A percentile compares a stretch with the other conserved stretches of the same genome.
Conservation (phyloP, 1,140 invertebrate genomes). For the Euschistus heros region DNA sequence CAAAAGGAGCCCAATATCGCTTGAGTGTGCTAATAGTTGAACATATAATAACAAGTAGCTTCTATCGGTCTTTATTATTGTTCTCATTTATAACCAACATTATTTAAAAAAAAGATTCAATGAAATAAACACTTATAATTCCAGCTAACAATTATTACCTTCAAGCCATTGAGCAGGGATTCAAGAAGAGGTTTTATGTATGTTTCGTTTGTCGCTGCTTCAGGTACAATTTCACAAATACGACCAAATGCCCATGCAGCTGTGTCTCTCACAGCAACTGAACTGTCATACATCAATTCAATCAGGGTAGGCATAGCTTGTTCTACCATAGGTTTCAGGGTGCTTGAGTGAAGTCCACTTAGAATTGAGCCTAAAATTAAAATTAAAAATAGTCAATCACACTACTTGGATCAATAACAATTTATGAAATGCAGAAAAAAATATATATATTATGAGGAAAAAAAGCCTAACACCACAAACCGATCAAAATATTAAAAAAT, state of each 20-base stretch:
- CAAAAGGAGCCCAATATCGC: too few species aligned
- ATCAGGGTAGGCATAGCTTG: constrained; percentile 94
- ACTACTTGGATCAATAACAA: neutral
- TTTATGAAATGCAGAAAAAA: neutral
- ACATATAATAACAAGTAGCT: too few species aligned
- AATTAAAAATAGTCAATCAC: neutral
- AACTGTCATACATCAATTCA: constrained; percentile 81
- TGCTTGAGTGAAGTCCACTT: constrained; percentile 78
- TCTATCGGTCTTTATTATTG: too few species aligned
- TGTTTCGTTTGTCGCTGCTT: constrained; percentile 84
- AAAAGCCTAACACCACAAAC: too few species aligned
- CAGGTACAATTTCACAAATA: constrained; percentile 94
- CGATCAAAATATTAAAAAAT: too few species aligned
- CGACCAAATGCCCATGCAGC: constrained; percentile 96
- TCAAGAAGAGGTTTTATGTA: constrained; percentile 77
- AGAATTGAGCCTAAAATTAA: constrained; percentile 63
- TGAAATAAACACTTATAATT: too few species aligned
- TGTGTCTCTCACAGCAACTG: constrained; percentile 91
- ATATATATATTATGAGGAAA: neutral
- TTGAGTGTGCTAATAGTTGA: too few species aligned
- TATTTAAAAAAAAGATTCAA: too few species aligned
- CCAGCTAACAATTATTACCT: too few species aligned
- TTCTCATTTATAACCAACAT: too few species aligned
- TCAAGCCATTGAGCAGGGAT: constrained; percentile 77
- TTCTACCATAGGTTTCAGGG: constrained; percentile 86